Base-by-base conservation (phyloP, 2,888 invertebrate species). In the Rhagium mordax region DNA sequence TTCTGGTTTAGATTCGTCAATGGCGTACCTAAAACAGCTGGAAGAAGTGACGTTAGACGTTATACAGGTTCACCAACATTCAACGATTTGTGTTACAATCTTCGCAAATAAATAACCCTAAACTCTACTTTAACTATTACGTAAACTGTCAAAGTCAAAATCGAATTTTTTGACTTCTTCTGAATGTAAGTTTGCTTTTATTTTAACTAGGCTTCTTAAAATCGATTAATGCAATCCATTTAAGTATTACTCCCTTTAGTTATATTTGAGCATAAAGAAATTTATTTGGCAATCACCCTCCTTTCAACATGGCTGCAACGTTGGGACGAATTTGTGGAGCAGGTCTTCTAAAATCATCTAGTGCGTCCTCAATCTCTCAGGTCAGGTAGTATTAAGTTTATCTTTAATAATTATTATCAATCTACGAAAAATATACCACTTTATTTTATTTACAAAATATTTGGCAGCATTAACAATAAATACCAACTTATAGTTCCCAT, bases 271-370 rank as follows among this genome's bases (percentile, higher is more conserved):
- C 33, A 10, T 24, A 24, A 49, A 24, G 2, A 33, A 41, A 41
- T 41, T 41, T 41, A 15, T n/a, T 15, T 13, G 10, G n/a, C 13
- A 0, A 16, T 33, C 18, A 41, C 75, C 78, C 79, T 79, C 84
- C 85, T 84, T 81, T 91, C 91, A 95, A 92, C 91, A 96, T 96
- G 96, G 95, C 95, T 92, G 94, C 94, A 89, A 92, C 93, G 89
- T 93, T 95, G 89, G 94, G 95, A 90, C 93, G 95, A 90, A 93
- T 95, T 92, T 95, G 93, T 90, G 94, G 94, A 90, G 93, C 94
- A 88, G 92, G 93, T 89, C 92, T 96, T 89, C 91, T 96, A 86
- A 95, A 93, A 92, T 90, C 92, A 84, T 91, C 90, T 89, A 92
- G 92, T 89, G 89, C 90, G 83, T 83, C 92, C 86, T 89, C 92